These are phyloP conservation scores for Augochlora pura DNA, from an alignment of 1,140 invertebrate genomes.

Conservation along the genomic window DNA sequence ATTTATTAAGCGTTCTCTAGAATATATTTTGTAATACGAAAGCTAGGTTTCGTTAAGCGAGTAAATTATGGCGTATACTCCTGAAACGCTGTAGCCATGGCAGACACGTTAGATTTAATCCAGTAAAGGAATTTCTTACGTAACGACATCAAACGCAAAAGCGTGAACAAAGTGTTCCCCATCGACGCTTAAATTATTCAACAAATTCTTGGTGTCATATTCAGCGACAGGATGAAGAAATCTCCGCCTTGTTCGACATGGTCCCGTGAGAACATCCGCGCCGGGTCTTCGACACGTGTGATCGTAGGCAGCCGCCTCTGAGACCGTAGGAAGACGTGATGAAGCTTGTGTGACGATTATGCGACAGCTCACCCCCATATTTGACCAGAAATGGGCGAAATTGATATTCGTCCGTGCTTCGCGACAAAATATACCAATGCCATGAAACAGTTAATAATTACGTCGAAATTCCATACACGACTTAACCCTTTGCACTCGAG, in stretches of 20 bases:
- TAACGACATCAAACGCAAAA: neutral
- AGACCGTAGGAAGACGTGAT: slow-evolving; percentile 25
- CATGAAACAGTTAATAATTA: too few relatives aligned
- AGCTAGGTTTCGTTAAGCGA: too few relatives aligned
- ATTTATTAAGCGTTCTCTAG: too few relatives aligned
- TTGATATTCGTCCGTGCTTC: neutral
- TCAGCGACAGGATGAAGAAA: slow-evolving; percentile 30
- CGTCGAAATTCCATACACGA: too few relatives aligned
- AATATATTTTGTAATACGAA: too few relatives aligned
- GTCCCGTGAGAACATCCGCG: slow-evolving; percentile 52
- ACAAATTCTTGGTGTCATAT: slow-evolving; percentile 11
- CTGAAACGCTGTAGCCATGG: too few relatives aligned
- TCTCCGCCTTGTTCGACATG: slow-evolving; percentile 7
- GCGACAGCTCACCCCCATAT: neutral
- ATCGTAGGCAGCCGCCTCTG: slow-evolving; percentile 53
- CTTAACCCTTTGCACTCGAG: too few relatives aligned
- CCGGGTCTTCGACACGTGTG: slow-evolving; percentile 42
- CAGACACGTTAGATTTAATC: too few relatives aligned
- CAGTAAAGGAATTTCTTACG: neutral
- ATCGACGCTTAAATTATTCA: slow-evolving; percentile 17
- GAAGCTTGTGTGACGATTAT: neutral
- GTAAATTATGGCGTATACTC: too few relatives aligned
- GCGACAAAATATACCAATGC: neutral
- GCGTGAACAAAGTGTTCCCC: neutral
- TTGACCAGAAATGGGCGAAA: neutral